These are phyloP conservation scores for Lynx canadensis DNA, from an alignment of 2,113 vertebrate genomes.

Conservation along the genomic window DNA sequence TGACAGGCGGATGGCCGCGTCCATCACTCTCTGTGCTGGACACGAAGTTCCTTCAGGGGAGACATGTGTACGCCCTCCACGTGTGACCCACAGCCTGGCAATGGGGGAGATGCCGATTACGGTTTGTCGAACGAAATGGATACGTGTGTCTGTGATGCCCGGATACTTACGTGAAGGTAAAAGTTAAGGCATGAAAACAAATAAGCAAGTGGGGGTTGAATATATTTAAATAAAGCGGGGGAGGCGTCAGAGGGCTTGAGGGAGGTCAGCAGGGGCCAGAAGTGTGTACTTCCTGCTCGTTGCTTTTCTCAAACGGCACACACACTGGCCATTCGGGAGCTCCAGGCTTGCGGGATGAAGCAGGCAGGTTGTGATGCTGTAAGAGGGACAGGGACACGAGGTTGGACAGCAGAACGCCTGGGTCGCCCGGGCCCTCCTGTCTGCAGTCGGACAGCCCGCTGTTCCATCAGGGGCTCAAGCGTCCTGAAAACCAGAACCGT, in stretches of 20 bases:
- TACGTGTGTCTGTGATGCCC: not conserved
- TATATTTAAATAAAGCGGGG: not conserved
- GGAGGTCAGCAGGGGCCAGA: not conserved
- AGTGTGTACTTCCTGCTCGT: not conserved
- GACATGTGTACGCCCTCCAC: fast-evolving
- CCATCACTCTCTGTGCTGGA: not conserved
- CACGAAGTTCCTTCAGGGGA: not conserved
- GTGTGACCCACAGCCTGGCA: too few relatives aligned
- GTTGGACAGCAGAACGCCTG: not conserved
- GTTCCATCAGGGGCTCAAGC: not conserved
- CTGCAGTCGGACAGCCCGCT: too few relatives aligned
- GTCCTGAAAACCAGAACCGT: not conserved
- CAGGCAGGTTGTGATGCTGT: fast-evolving
- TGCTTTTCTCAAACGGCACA: not conserved
- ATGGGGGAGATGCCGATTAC: not conserved
- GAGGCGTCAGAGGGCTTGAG: not conserved
- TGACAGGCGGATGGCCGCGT: not conserved
- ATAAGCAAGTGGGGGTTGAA: not conserved
- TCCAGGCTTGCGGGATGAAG: too few relatives aligned
- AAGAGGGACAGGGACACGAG: too few relatives aligned
- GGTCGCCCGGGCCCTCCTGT: fast-evolving
- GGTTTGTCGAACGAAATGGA: not conserved
- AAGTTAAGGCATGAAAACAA: not conserved
- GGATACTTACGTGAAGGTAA: not conserved
- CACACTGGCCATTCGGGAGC: too few relatives aligned